Conservation (phyloP, 2,113 vertebrate species). For the Solenodon paradoxus region DNA sequence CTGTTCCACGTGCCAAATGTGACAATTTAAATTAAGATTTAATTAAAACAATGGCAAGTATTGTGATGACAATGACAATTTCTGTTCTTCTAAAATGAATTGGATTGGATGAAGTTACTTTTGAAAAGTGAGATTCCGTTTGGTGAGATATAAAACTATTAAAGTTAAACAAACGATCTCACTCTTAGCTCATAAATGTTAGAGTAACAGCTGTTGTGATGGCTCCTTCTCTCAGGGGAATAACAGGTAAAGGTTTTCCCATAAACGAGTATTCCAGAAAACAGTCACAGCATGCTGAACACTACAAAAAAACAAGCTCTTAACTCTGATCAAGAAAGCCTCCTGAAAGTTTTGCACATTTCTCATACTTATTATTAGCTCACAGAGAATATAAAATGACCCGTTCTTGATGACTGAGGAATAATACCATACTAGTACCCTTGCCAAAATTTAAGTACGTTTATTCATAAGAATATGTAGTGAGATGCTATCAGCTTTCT, state of each 20-base stretch:
- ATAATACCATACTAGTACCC: background rate
- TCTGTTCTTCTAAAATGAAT: conserved; percentile 43
- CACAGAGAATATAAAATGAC: background rate
- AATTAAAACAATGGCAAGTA: conserved; percentile 12
- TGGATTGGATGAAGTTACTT: background rate
- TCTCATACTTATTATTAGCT: background rate
- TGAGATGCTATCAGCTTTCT: background rate
- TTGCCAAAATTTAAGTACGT: background rate
- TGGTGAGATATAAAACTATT: background rate
- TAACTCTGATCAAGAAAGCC: too few relatives aligned
- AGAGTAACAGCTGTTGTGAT: background rate
- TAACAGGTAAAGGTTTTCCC: background rate
- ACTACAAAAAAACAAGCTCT: too few relatives aligned
- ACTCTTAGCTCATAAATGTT: background rate
- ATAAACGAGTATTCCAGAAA: background rate
- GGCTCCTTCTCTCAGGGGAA: background rate
- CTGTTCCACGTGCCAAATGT: background rate
- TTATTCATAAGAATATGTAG: background rate
- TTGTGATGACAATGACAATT: background rate
- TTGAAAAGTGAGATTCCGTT: conserved; percentile 19
- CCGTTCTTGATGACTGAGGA: background rate
- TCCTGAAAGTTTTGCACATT: background rate
- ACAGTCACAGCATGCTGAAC: background rate
- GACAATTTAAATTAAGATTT: background rate
- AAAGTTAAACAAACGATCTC: conserved; percentile 26